Evolutionary conservation across 2,113 vertebrate species (phyloP).

Genomic region (Noctilio leporinus): DNA sequence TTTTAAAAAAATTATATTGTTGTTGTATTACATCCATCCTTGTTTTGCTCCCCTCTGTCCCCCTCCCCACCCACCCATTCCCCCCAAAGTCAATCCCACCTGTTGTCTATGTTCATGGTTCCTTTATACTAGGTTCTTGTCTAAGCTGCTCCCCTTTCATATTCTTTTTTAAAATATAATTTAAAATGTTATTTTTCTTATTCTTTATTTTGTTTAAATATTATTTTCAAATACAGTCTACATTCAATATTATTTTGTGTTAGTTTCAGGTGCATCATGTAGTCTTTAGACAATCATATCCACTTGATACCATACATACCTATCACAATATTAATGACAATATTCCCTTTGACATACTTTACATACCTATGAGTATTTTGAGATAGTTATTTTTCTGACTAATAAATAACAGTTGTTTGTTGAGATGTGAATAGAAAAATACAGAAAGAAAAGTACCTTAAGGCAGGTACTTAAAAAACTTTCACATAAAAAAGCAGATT

Average conservation of each 20-base stretch:
- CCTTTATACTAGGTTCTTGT: too few species aligned
- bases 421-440: not conserved
- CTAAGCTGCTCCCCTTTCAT: too few species aligned
- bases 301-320: not conserved
- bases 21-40: too few species aligned
- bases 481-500: not conserved
- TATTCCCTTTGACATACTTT: not conserved
- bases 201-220: not conserved
- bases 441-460: conserved; percentile 12
- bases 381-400: not conserved
- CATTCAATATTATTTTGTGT: not conserved
- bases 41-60: too few species aligned
- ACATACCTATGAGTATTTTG: not conserved
- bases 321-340: not conserved
- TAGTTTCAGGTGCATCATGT: not conserved
- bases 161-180: too few species aligned
- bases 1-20: too few species aligned
- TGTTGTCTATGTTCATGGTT: too few species aligned
- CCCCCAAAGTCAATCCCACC: too few species aligned
- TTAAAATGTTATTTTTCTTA: too few species aligned
- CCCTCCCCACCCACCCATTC: too few species aligned
- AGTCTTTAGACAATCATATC: not conserved
- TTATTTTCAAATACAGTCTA: not conserved
- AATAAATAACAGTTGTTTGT: not conserved
- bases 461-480: conserved; percentile 4